These are phyloP conservation scores for Dromius quadrimaculatus DNA, from an alignment of 2,888 invertebrate species.

Conservation along the genomic window DNA sequence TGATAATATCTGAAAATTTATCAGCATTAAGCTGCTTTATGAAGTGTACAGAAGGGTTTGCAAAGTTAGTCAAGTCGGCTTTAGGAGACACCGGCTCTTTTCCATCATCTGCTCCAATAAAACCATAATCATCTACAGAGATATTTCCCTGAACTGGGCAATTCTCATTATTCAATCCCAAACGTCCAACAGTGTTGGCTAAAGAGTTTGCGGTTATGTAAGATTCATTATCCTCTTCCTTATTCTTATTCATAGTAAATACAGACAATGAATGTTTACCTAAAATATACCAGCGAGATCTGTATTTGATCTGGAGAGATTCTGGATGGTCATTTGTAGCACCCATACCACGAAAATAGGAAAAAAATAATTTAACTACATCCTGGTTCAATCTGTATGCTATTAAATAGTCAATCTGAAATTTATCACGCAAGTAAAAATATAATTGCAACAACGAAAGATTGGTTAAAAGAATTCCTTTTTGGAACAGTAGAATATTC, in stretches of 20 bases:
- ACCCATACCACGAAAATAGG: not conserved
- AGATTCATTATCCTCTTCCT: not conserved
- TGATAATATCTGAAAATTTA: constrained; percentile 45
- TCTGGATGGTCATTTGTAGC: not conserved
- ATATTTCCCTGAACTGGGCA: too few species aligned
- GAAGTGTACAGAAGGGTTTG: too few species aligned
- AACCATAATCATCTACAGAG: constrained; percentile 34
- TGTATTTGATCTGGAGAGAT: constrained; percentile 2
- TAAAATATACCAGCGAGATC: constrained; percentile 2
- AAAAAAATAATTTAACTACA: constrained; percentile 1
- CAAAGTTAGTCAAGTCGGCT: not conserved
- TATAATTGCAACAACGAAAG: not conserved
- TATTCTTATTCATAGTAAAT: too few species aligned
- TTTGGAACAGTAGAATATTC: not conserved
- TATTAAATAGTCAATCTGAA: constrained; percentile 12
- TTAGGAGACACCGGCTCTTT: not conserved
- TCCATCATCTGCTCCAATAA: not conserved
- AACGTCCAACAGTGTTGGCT: not conserved
- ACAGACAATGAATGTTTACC: not conserved
- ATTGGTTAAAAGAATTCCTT: constrained; percentile 4
- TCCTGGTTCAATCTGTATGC: constrained; percentile 6
- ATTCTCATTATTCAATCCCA: constrained; percentile 1
- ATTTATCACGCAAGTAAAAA: too few species aligned
- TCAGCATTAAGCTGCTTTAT: too few species aligned
- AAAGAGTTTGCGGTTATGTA: not conserved